Evolutionary conservation across 2,113 vertebrate species (phyloP), one percentile per base, ranked within the genome.

Genomic region (Phyllostomus discolor): DNA sequence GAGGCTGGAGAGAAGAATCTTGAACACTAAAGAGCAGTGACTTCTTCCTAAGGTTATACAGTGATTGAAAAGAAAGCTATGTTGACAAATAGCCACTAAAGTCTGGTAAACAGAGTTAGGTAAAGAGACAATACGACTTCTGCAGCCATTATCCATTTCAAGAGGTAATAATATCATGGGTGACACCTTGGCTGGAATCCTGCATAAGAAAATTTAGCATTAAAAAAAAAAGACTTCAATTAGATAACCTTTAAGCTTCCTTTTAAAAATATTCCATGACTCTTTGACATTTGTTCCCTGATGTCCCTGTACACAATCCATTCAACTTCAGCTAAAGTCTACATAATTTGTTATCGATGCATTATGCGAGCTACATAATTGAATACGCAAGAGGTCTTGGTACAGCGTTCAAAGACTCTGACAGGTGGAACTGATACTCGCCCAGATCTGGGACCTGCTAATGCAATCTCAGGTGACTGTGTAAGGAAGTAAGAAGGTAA

Each of bases 401-500:
- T 76, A 57, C 41, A 75, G 41, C 67, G 15, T 57, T 59, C 75
- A 72, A 59, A 92, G 41, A 94, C 43, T 79, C n/a, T 35, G 24
- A 75, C 10, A 97, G 97, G 96, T 90, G 85, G 90, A 69, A 95
- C 64, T 86, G 95, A 88, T 93, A 94, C 76, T 92, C 90, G 88
- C 88, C 87, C 94, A 96, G 95, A 96, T 96, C 82, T 75, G 57
- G 79, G 88, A 96, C 48, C 31, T 84, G 43, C 95, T 97, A 92
- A 86, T 72, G 91, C 96, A 97, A 95, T 95, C 88, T 72, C 78
- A 46, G 81, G 69, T 79, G 85, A 92, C 62, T 50, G 46, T 72
- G 88, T 86, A 87, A 94, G 95, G 95, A 96, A 97, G 48, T 62
- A 41, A 94, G 90, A 87, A 88, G 81, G 62, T 95, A 97, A 98